These are phyloP conservation scores for Cyrtonyx montezumae DNA, from an alignment of 2,113 vertebrate species.

Conservation along the genomic window DNA sequence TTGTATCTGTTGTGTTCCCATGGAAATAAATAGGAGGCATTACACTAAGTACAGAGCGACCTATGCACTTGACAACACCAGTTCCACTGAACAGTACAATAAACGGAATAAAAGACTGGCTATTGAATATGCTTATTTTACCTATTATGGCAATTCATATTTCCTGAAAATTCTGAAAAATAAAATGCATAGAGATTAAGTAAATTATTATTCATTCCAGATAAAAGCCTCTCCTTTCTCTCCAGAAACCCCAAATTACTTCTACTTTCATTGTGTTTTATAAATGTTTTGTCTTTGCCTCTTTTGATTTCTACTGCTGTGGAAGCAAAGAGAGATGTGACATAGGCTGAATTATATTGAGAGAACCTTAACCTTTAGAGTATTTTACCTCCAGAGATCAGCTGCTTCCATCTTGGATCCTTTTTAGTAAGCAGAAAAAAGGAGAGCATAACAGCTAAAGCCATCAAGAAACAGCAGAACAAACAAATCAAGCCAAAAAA, in stretches of 20 bases:
- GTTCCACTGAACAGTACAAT: background rate
- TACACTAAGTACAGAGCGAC: background rate
- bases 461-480: background rate
- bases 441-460: background rate
- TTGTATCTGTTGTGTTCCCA: background rate
- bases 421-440: background rate
- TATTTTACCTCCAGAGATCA: background rate
- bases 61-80: background rate
- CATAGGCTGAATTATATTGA: background rate
- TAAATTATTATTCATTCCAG: background rate
- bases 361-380: background rate
- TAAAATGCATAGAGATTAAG: background rate
- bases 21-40: background rate
- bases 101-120: background rate
- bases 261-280: background rate
- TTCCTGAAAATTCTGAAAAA: background rate
- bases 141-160: background rate
- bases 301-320: background rate
- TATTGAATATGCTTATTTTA: background rate
- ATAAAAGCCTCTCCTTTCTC: background rate
- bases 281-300: background rate
- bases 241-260: background rate
- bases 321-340: background rate
- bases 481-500: background rate
- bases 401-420: background rate